These are phyloP conservation scores for Drosophila mayaguana DNA, from an alignment of 2,888 invertebrate genomes.

Conservation along the genomic window DNA sequence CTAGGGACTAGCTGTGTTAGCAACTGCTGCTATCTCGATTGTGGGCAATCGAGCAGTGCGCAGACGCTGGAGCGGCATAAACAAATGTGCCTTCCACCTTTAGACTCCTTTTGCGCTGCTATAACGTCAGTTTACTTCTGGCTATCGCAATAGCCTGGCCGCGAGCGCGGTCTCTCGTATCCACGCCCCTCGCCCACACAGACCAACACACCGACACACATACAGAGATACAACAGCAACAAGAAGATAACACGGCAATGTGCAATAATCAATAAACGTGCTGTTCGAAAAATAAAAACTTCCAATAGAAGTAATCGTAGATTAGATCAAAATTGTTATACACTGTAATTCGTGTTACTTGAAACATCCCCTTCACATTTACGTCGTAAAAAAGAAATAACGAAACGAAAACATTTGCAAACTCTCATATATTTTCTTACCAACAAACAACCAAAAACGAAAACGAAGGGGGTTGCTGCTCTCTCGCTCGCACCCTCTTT, in stretches of 20 bases:
- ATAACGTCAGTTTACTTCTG: conserved; percentile 66
- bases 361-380: not conserved
- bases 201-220: not conserved
- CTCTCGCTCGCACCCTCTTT: conserved; percentile 27
- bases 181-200: conserved; percentile 1
- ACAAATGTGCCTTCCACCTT: conserved; percentile 69
- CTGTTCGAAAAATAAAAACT: conserved; percentile 43
- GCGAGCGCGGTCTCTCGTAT: conserved; percentile 47
- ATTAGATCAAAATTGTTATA: conserved; percentile 61
- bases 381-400: conserved; percentile 2
- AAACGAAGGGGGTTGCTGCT: conserved; percentile 63
- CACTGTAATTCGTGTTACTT: conserved; percentile 54
- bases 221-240: conserved; percentile 1
- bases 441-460: conserved; percentile 55
- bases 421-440: conserved; percentile 44
- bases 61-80: conserved; percentile 69
- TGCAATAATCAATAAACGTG: conserved; percentile 75
- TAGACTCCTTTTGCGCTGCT: conserved; percentile 34
- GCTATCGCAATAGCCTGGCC: conserved; percentile 64
- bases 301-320: conserved; percentile 42
- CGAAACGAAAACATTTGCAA: conserved; percentile 7
- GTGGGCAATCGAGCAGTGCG: conserved; percentile 37
- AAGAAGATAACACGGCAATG: conserved; percentile 62
- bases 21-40: conserved; percentile 14
- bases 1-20: not conserved